These are phyloP conservation scores for Scaptomyza tumidula DNA, from an alignment of 2,888 invertebrate genomes.

Conservation along the genomic window DNA sequence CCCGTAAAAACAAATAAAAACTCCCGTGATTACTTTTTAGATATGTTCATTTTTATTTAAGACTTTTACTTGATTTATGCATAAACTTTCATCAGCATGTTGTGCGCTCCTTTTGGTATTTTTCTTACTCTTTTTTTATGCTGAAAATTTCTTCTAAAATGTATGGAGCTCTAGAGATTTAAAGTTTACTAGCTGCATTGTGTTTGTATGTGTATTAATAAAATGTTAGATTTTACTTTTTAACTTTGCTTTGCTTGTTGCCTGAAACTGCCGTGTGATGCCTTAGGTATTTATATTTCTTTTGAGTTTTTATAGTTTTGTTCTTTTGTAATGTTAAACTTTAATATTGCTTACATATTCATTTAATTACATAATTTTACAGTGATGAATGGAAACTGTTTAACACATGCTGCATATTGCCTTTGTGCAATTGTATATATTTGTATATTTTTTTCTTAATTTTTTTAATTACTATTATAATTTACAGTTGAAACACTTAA, in stretches of 20 bases:
- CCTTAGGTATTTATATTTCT: slow-evolving; percentile 33
- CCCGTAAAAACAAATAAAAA: slow-evolving; percentile 26
- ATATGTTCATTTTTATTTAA: slow-evolving; percentile 81
- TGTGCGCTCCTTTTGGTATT: slow-evolving; percentile 35
- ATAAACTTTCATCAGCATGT: slow-evolving; percentile 58
- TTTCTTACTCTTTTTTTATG: slow-evolving; percentile 7
- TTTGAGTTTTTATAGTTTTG: slow-evolving; percentile 7
- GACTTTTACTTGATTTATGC: slow-evolving; percentile 74
- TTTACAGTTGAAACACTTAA: slow-evolving; percentile 76
- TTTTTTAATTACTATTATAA: slow-evolving; percentile 52
- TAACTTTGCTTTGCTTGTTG: slow-evolving; percentile 52
- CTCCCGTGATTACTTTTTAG: slow-evolving; percentile 59
- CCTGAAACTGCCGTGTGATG: slow-evolving; percentile 53
- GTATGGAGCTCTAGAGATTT: slow-evolving; percentile 55
- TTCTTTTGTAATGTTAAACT: slow-evolving; percentile 58
- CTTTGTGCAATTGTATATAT: slow-evolving; percentile 33
- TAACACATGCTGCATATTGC: slow-evolving; percentile 53
- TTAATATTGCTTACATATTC: slow-evolving; percentile 74
- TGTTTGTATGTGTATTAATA: slow-evolving; percentile 51
- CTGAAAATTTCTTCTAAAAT: slow-evolving; percentile 71
- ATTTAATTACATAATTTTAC: slow-evolving; percentile 73
- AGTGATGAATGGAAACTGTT: slow-evolving; percentile 63
- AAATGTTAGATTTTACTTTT: slow-evolving; percentile 47
- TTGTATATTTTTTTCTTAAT: slow-evolving; percentile 24
- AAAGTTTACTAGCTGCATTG: slow-evolving; percentile 45